These are phyloP conservation scores for Chironomus riparius DNA, from an alignment of 2,888 invertebrate species.

Conservation along the genomic window DNA sequence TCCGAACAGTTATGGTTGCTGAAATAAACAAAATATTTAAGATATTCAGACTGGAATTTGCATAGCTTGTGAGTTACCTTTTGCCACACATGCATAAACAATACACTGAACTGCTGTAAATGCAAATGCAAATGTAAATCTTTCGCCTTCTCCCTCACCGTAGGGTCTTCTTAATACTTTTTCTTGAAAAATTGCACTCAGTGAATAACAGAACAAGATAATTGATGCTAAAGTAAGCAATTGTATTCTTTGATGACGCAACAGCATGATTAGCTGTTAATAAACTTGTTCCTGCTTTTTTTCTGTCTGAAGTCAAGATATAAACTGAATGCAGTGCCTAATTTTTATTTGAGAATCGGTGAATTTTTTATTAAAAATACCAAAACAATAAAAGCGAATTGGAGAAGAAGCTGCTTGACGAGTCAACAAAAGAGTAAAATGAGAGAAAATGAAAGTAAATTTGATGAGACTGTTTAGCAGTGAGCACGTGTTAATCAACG, in stretches of 20 bases:
- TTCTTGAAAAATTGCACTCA: slow-evolving; percentile 90
- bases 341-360: too few species aligned
- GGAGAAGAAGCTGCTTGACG: too few species aligned
- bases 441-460: too few species aligned
- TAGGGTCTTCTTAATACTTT: slow-evolving; percentile 88
- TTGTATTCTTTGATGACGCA: slow-evolving; percentile 37
- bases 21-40: not conserved
- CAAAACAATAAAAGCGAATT: too few species aligned
- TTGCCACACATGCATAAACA: slow-evolving; percentile 78
- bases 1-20: not conserved
- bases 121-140: slow-evolving; percentile 75
- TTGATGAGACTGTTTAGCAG: too few species aligned
- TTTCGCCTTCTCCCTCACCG: slow-evolving; percentile 55
- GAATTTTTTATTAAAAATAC: too few species aligned
- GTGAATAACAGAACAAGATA: slow-evolving; percentile 87
- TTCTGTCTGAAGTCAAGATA: too few species aligned
- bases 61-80: slow-evolving; percentile 42
- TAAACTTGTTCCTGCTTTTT: too few species aligned
- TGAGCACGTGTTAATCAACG: too few species aligned
- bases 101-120: slow-evolving; percentile 85
- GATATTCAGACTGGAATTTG: not conserved
- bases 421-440: too few species aligned
- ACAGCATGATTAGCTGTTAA: not conserved
- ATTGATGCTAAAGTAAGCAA: slow-evolving; percentile 75
- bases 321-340: too few species aligned